Evolutionary conservation across 2,888 invertebrate genomes (phyloP).

Genomic region (Drosophila lutescens): DNA sequence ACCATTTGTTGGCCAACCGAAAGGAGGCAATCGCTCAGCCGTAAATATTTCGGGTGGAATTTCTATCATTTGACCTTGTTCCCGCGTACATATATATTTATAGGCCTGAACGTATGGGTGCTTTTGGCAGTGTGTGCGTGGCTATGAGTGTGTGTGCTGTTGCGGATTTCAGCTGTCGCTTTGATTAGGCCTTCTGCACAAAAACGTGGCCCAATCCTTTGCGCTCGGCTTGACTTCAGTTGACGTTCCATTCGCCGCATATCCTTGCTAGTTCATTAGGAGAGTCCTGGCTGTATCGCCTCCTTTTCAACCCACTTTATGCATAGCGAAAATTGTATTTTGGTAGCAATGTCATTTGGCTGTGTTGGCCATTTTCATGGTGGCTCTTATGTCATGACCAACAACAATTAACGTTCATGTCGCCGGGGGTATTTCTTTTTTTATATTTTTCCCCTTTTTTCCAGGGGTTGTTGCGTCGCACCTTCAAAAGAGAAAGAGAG

Average conservation of each 20-base stretch:
- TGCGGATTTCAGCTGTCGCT: constrained; percentile 51
- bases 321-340: constrained; percentile 36
- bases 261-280: constrained; percentile 40
- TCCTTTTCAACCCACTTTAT: constrained; percentile 5
- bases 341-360: constrained; percentile 38
- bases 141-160: constrained; percentile 7
- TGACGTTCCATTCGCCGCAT: constrained; percentile 16
- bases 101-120: constrained; percentile 1
- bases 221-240: constrained; percentile 50
- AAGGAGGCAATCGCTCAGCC: constrained; percentile 13
- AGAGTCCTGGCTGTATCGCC: constrained; percentile 8
- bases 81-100: background rate
- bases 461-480: constrained; percentile 53
- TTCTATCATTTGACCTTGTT: constrained; percentile 35
- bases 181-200: constrained; percentile 54
- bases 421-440: constrained; percentile 39
- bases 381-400: constrained; percentile 70
- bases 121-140: constrained; percentile 9
- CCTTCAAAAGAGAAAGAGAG: constrained; percentile 14
- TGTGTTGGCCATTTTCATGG: constrained; percentile 38
- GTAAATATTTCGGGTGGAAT: constrained; percentile 16
- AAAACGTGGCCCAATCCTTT: constrained; percentile 52
- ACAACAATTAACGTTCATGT: constrained; percentile 72
- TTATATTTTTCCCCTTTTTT: constrained; percentile 13
- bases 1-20: constrained; percentile 23